Percentiles rank a stretch among this genome's conserved stretches.
Evolutionary conservation across 2,888 invertebrate species (phyloP).

Genomic region (Dione juno): DNA sequence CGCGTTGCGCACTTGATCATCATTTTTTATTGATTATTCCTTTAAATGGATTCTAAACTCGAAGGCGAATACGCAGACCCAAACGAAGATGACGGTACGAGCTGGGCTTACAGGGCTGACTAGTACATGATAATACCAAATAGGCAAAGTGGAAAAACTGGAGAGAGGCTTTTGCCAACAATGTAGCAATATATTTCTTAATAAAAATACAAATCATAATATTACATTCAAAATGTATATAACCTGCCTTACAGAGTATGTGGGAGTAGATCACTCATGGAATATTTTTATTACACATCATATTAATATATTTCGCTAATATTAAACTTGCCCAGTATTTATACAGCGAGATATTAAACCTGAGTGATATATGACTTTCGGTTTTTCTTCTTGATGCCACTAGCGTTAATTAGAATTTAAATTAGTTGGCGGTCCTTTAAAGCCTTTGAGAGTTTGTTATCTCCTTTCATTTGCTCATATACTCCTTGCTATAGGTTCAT

Average conservation of each 20-base stretch:
- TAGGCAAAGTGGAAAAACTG: not conserved
- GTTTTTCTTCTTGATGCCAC: slow-evolving; percentile 7
- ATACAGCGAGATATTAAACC: not conserved
- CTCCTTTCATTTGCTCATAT: slow-evolving; percentile 1
- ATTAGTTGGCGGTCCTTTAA: slow-evolving; percentile 8
- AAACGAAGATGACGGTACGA: too few relatives aligned
- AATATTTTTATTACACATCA: not conserved
- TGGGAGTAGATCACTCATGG: too few relatives aligned
- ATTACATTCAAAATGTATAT: too few relatives aligned
- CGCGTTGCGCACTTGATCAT: too few relatives aligned
- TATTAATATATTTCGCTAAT: not conserved
- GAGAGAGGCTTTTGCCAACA: not conserved
- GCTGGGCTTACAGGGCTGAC: too few relatives aligned
- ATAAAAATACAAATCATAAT: too few relatives aligned
- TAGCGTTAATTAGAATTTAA: slow-evolving; percentile 18
- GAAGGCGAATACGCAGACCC: too few relatives aligned
- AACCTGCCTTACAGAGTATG: too few relatives aligned
- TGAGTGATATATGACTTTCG: slow-evolving; percentile 1
- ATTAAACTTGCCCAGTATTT: not conserved
- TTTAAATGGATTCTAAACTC: too few relatives aligned
- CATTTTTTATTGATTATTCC: too few relatives aligned
- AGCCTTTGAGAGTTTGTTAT: slow-evolving; percentile 22
- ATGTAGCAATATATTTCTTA: too few relatives aligned
- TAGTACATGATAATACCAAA: too few relatives aligned
- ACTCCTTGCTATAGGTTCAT: not conserved